Percentiles rank a stretch among this genome's conserved stretches.
These are phyloP conservation scores for Lasiurus cinereus DNA, from an alignment of 2,113 vertebrate genomes.

Conservation along the genomic window DNA sequence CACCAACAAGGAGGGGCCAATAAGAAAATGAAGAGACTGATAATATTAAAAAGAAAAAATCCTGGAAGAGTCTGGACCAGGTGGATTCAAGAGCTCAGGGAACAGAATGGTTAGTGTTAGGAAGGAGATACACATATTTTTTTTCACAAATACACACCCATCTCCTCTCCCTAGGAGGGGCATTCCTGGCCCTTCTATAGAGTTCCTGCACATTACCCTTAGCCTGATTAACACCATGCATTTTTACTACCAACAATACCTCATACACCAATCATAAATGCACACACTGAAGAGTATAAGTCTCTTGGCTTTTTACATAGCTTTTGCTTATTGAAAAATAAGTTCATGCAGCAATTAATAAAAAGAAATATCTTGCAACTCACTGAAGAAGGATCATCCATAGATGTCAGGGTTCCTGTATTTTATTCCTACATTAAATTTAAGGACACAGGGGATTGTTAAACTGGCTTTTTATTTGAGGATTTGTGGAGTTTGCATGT, in stretches of 20 bases:
- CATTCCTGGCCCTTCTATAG: not conserved
- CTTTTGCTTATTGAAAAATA: constrained; percentile 55
- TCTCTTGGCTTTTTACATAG: not conserved
- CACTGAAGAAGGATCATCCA: constrained; percentile 7
- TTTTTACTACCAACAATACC: not conserved
- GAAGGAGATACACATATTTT: not conserved
- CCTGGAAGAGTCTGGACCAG: not conserved
- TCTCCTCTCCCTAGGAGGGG: not conserved
- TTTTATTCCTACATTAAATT: constrained; percentile 69
- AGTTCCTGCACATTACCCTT: not conserved
- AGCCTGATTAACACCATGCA: not conserved
- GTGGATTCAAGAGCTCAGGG: not conserved
- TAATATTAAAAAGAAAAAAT: not conserved
- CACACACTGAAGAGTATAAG: constrained; percentile 14
- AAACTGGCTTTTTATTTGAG: constrained; percentile 61
- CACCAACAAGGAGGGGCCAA: not conserved
- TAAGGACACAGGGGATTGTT: constrained; percentile 50
- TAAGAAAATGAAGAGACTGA: not conserved
- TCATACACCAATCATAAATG: not conserved
- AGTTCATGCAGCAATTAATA: constrained; percentile 46
- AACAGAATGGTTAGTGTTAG: not conserved
- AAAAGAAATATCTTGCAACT: constrained; percentile 34
- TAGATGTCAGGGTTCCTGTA: constrained; percentile 12
- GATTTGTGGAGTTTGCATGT: constrained; percentile 65
- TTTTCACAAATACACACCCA: no score